phyloP scores from a whole-genome alignment of 2,797 vertebrate genomes.

The Phrynocephalus vlangalii region DNA sequence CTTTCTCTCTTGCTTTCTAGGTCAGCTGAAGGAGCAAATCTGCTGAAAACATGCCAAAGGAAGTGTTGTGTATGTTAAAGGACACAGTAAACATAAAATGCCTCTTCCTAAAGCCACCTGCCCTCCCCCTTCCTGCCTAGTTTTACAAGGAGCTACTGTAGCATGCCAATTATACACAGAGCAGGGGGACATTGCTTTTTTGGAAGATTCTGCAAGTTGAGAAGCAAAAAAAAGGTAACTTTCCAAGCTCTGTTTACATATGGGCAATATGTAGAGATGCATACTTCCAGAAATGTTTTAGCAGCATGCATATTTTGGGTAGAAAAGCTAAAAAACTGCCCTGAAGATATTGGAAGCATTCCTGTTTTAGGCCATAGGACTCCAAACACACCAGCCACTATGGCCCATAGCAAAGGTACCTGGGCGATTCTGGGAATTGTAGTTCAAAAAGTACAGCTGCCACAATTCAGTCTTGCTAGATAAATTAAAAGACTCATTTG shows the following conservation, averaged over 20 bases:
- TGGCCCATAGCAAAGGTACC: no score
- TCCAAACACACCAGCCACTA: no score
- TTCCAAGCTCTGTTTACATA: no score
- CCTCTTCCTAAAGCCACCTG: background rate
- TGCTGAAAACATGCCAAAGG: constrained; percentile 20
- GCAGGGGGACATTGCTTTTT: background rate
- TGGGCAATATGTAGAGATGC: background rate
- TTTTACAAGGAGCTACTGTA: background rate
- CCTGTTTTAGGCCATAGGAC: no score
- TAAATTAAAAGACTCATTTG: background rate
- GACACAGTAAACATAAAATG: constrained; percentile 9
- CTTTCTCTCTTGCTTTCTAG: background rate
- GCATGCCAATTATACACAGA: background rate
- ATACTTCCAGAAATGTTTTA: background rate
- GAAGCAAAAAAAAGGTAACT: background rate
- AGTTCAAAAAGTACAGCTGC: no score
- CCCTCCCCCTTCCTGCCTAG: background rate
- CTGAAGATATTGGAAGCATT: background rate
- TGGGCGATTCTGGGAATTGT: no score
- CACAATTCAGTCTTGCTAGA: background rate
- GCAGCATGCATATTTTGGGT: background rate
- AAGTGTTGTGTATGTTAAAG: constrained; percentile 1
- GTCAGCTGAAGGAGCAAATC: background rate
- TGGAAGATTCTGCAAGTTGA: no score
- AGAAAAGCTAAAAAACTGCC: background rate